Percentiles rank a stretch among this genome's conserved stretches.
These are phyloP conservation scores for Trachops cirrhosus DNA, from an alignment of 2,797 vertebrate genomes.

Conservation along the genomic window DNA sequence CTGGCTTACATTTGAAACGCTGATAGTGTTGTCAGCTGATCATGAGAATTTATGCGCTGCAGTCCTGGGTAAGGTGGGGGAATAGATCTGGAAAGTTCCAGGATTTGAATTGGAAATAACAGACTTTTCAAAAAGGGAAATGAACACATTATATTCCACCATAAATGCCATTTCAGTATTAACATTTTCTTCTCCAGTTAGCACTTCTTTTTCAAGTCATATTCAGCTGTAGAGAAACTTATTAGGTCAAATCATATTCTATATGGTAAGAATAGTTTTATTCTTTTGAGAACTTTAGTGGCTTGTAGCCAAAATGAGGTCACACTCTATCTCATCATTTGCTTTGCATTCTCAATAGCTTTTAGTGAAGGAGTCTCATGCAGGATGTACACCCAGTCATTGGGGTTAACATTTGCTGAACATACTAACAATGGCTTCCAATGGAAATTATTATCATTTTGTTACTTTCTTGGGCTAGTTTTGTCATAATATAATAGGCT, in stretches of 20 bases:
- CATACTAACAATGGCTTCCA: not conserved
- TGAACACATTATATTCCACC: not conserved
- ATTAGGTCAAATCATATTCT: not conserved
- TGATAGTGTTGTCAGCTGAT: not conserved
- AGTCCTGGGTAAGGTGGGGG: not conserved
- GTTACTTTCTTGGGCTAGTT: not conserved
- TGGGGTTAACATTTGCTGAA: not conserved
- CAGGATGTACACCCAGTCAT: not conserved
- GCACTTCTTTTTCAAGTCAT: not conserved
- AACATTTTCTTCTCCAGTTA: constrained; percentile 23
- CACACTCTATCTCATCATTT: not conserved
- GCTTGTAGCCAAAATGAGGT: not conserved
- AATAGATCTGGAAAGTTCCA: not conserved
- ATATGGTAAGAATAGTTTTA: not conserved
- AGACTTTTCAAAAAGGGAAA: constrained; percentile 20
- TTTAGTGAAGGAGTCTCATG: not conserved
- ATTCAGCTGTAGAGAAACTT: not conserved
- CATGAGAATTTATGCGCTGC: not conserved
- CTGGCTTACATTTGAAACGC: not conserved
- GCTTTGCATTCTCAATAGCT: not conserved
- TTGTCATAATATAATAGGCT: not conserved
- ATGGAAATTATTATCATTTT: not conserved
- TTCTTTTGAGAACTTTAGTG: not conserved
- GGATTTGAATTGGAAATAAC: constrained; percentile 11
- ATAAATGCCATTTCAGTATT: not conserved